A percentile compares a stretch with the other conserved stretches of the same genome.
Conservation (phyloP, 2,797 vertebrate genomes). For the Babyrousa celebensis region DNA sequence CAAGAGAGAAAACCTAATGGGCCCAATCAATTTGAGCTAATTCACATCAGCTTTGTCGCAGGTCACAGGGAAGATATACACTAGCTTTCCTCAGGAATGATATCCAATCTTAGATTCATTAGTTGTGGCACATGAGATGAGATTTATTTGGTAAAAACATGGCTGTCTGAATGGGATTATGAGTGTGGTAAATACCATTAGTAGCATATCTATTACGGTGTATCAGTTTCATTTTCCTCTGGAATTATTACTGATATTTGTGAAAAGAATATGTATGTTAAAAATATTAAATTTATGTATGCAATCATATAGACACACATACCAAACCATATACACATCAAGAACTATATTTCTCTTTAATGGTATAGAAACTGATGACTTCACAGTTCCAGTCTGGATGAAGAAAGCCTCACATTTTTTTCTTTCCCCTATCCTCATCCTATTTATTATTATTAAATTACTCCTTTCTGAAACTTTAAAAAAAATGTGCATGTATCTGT, state of each 20-base stretch:
- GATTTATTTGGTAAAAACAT: background rate
- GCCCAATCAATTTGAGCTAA: background rate
- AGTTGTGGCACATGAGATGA: background rate
- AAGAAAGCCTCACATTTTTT: slow-evolving; percentile 1
- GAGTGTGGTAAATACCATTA: background rate
- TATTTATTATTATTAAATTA: background rate
- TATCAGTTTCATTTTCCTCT: background rate
- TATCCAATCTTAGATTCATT: background rate
- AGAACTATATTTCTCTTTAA: background rate
- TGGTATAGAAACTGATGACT: background rate
- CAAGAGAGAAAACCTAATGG: background rate
- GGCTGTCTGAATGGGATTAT: background rate
- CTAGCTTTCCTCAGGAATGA: background rate
- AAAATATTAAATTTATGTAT: background rate
- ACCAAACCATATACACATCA: background rate
- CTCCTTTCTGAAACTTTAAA: background rate
- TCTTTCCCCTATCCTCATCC: background rate
- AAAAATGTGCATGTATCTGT: background rate
- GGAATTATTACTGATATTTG: background rate
- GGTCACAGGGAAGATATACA: background rate
- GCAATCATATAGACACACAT: background rate
- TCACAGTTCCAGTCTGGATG: background rate
- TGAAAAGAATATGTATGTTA: background rate
- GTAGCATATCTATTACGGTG: background rate
- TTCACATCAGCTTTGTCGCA: background rate